These are phyloP conservation scores for Heteromurus nitidus DNA, from an alignment of 2,888 invertebrate genomes.

Conservation along the genomic window DNA sequence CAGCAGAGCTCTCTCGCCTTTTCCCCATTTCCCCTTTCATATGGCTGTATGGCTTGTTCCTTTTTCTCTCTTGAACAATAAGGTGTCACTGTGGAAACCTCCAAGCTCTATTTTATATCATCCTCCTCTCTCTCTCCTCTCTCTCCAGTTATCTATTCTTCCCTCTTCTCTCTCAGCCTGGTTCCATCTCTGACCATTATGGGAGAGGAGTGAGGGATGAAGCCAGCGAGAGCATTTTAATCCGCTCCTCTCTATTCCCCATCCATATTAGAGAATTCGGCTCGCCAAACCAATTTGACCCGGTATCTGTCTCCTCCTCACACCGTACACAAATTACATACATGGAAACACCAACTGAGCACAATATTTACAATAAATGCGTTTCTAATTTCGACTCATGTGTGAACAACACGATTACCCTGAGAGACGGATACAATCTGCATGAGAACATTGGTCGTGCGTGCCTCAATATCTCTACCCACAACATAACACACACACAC, in stretches of 20 bases:
- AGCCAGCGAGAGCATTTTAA: constrained; percentile 24
- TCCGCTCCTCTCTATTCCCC: constrained; percentile 25
- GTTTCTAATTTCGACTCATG: constrained; percentile 55
- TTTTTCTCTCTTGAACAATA: constrained; percentile 44
- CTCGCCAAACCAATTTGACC: constrained; percentile 60
- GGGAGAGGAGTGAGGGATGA: constrained; percentile 24
- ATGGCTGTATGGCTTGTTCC: no score
- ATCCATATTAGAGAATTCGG: constrained; percentile 50
- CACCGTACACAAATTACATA: no score
- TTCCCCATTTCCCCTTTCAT: no score
- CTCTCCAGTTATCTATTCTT: constrained; percentile 42
- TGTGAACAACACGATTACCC: constrained; percentile 52
- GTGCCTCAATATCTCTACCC: not conserved
- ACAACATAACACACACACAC: no score
- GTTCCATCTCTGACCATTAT: constrained; percentile 50
- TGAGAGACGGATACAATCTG: not conserved
- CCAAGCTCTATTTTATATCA: constrained; percentile 52
- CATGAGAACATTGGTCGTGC: not conserved
- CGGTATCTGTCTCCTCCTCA: constrained; percentile 27
- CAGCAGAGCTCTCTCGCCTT: not conserved
- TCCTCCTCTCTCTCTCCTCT: constrained; percentile 8
- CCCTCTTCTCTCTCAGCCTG: not conserved
- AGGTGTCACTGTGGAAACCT: constrained; percentile 62
- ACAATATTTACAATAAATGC: not conserved
- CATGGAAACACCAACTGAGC: not conserved